Conservation (phyloP, 2,113 vertebrate genomes). For the Alethe diademata region DNA sequence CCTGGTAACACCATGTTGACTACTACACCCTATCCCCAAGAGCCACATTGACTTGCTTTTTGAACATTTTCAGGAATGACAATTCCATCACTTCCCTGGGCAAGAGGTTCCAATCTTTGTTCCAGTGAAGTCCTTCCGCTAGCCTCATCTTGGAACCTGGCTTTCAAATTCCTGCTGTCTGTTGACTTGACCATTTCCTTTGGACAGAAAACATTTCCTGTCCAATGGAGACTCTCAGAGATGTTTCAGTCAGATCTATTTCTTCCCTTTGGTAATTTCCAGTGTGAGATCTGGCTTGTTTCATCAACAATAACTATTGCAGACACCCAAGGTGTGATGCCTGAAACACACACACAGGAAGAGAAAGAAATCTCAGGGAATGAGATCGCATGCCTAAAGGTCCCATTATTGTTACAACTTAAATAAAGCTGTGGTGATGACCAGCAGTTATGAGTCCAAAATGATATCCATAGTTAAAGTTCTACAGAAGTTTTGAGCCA, state of each 20-base stretch:
- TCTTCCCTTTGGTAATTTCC: background rate
- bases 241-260: fast-evolving
- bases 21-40: background rate
- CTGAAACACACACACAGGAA: background rate
- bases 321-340: background rate
- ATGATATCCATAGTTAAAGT: background rate
- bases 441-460: background rate
- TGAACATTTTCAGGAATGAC: background rate
- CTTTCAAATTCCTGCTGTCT: background rate
- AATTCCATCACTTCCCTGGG: background rate
- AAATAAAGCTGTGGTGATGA: background rate
- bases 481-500: background rate
- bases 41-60: background rate
- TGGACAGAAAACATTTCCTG: background rate
- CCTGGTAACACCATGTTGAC: too few relatives aligned
- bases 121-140: background rate
- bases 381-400: background rate
- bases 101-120: background rate
- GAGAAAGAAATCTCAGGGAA: background rate
- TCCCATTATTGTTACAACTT: background rate
- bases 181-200: background rate
- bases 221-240: background rate
- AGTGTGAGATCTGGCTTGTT: background rate
- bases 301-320: fast-evolving
- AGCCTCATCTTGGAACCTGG: background rate